These are phyloP conservation scores for Meles meles DNA, from an alignment of 2,113 vertebrate species.

Conservation along the genomic window DNA sequence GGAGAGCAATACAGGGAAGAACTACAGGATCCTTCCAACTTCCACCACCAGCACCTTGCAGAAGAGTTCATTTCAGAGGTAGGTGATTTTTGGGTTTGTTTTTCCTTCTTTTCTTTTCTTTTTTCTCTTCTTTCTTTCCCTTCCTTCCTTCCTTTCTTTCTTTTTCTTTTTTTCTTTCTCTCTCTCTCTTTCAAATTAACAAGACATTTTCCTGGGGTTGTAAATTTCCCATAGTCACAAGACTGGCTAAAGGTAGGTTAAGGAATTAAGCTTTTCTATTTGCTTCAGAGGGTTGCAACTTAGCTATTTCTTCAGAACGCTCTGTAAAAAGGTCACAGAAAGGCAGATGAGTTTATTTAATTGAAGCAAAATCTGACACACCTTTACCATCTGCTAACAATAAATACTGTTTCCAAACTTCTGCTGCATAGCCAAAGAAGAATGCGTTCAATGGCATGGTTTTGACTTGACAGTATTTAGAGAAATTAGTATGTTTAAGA, in stretches of 20 bases:
- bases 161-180: rapidly evolving
- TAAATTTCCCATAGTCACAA: neutral
- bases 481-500: constrained; percentile 36
- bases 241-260: neutral
- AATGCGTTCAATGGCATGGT: neutral
- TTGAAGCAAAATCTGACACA: neutral
- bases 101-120: neutral
- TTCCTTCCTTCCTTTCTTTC: rapidly evolving
- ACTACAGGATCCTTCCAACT: constrained; percentile 83
- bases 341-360: neutral
- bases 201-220: neutral
- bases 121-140: neutral
- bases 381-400: neutral
- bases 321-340: constrained; percentile 8
- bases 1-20: constrained; percentile 85
- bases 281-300: neutral
- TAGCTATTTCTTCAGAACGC: constrained; percentile 36
- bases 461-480: neutral
- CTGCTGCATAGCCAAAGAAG: neutral
- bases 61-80: constrained; percentile 90
- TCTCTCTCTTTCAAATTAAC: neutral
- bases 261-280: neutral
- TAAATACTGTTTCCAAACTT: constrained; percentile 21
- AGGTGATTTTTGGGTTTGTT: neutral
- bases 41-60: constrained; percentile 80